Conservation (phyloP, 2,888 invertebrate species). For the Ferrisia virgata region DNA sequence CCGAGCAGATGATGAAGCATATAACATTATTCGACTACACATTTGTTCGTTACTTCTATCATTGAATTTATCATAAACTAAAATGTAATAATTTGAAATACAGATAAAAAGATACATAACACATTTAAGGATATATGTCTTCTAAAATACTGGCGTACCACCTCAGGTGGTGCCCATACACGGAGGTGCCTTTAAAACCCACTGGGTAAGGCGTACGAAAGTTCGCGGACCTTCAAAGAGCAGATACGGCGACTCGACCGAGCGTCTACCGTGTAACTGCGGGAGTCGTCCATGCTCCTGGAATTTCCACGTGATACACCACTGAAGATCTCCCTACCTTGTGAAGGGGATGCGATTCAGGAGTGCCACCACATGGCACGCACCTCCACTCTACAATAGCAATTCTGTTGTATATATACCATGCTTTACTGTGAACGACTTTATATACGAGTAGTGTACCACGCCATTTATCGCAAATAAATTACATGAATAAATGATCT, state of each 20-base stretch:
- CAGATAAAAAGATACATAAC: too few relatives aligned
- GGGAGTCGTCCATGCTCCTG: conserved; percentile 39
- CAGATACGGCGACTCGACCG: background rate
- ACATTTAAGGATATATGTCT: background rate
- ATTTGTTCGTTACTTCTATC: too few relatives aligned
- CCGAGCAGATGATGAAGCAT: too few relatives aligned
- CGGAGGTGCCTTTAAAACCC: conserved; percentile 43
- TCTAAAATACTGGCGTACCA: conserved; percentile 37
- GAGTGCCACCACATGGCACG: conserved; percentile 45
- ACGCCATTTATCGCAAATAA: too few relatives aligned
- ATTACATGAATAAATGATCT: too few relatives aligned
- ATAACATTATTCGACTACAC: too few relatives aligned
- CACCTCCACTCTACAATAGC: background rate
- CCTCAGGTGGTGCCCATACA: conserved; percentile 38
- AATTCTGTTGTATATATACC: background rate
- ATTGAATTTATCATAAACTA: too few relatives aligned
- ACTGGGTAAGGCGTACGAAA: conserved; percentile 38
- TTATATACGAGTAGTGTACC: conserved; percentile 2
- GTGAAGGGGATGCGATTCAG: conserved; percentile 44
- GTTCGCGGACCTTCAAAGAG: conserved; percentile 44
- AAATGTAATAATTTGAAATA: too few relatives aligned
- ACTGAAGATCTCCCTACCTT: conserved; percentile 42
- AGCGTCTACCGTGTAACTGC: conserved; percentile 1
- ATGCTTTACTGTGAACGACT: background rate
- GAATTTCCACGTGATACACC: conserved; percentile 44